These are phyloP conservation scores for Enoplosus armatus DNA, from an alignment of 2,797 vertebrate species.

Conservation along the genomic window DNA sequence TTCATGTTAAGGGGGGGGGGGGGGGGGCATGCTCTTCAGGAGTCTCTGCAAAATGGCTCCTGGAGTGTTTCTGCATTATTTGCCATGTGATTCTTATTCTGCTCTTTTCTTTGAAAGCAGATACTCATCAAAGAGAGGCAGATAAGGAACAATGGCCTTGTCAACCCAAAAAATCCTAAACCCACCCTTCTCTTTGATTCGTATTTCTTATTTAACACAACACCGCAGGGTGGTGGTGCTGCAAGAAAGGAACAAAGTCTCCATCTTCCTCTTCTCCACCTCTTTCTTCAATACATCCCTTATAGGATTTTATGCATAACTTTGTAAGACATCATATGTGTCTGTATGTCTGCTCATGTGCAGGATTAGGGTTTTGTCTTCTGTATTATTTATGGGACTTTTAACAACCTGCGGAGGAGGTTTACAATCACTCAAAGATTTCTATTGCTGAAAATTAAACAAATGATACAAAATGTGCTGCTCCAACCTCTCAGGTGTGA, in stretches of 20 bases:
- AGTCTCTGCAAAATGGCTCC: constrained; percentile 30
- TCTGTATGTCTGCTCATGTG: not conserved
- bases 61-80: constrained; percentile 43
- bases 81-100: constrained; percentile 23
- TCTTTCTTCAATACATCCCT: not conserved
- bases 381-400: not conserved
- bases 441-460: not conserved
- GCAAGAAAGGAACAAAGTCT: constrained; percentile 26
- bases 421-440: not conserved
- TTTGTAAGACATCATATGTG: not conserved
- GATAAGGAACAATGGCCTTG: constrained; percentile 60
- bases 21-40: not conserved
- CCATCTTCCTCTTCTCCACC: constrained; percentile 7
- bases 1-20: not conserved
- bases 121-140: constrained; percentile 56
- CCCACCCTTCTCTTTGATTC: constrained; percentile 38
- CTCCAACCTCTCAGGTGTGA: not conserved
- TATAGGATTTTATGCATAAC: not conserved
- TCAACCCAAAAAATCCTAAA: constrained; percentile 29
- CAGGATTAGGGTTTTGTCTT: constrained; percentile 1
- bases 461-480: not conserved
- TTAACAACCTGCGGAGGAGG: not conserved
- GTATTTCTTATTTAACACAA: constrained; percentile 44
- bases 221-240: constrained; percentile 29
- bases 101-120: constrained; percentile 53